Evolutionary conservation across 1,140 invertebrate species (phyloP).

Genomic region (Sinella curviseta): DNA sequence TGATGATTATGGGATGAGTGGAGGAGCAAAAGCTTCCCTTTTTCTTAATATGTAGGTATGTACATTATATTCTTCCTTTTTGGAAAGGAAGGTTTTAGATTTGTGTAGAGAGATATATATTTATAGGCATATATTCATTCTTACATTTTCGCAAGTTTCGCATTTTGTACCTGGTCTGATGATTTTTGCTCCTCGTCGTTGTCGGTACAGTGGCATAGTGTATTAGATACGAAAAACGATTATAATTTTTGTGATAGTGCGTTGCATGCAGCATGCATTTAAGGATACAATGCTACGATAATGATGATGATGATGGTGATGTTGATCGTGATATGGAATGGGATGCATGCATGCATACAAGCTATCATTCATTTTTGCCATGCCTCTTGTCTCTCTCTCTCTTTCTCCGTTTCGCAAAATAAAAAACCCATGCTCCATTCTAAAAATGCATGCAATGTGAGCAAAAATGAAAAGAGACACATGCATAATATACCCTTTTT

Average conservation of each 20-base stretch:
- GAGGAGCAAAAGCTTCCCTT: no score
- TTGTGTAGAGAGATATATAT: no score
- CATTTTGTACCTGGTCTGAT: no score
- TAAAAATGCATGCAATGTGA: not conserved
- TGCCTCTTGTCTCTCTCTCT: not conserved
- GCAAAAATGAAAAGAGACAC: not conserved
- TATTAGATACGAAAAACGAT: not conserved
- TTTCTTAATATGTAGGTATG: no score
- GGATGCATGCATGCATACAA: not conserved
- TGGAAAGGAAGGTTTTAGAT: no score
- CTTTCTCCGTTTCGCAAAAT: no score
- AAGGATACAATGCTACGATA: no score
- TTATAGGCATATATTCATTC: no score
- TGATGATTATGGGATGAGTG: no score
- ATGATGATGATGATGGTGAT: not conserved
- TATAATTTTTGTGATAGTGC: not conserved
- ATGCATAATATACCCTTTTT: not conserved
- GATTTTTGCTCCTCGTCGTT: no score
- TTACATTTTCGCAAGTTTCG: no score
- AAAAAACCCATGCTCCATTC: not conserved
- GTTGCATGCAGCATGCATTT: slow-evolving; percentile 16
- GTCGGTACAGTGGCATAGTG: not conserved
- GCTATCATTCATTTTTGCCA: not conserved
- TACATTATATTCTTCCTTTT: no score
- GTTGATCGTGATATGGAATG: not conserved